Percentiles rank a stretch among this genome's conserved stretches.
phyloP scores from a whole-genome alignment of 2,888 invertebrate species.

The Helicoverpa assulta region DNA sequence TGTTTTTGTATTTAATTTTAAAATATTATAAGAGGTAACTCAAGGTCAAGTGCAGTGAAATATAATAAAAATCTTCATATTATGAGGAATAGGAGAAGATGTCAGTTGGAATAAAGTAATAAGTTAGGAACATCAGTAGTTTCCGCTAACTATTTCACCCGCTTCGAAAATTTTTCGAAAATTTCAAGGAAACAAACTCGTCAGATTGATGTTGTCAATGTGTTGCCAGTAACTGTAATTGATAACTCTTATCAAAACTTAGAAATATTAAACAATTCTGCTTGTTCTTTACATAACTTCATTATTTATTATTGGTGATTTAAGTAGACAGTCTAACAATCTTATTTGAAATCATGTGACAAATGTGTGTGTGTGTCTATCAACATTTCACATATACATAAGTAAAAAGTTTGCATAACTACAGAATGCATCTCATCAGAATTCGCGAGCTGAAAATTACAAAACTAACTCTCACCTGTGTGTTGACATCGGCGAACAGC shows the following conservation, averaged over 20 bases:
- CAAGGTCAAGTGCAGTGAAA: constrained; percentile 34
- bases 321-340: not conserved
- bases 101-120: not conserved
- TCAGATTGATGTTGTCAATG: too few relatives aligned
- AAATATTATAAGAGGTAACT: constrained; percentile 4
- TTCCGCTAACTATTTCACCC: too few relatives aligned
- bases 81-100: constrained; percentile 19
- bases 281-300: too few relatives aligned
- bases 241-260: too few relatives aligned
- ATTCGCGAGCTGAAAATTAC: constrained; percentile 24
- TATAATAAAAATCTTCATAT: constrained; percentile 31
- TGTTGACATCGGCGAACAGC: constrained; percentile 65
- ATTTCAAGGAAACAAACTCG: too few relatives aligned
- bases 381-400: not conserved
- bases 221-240: too few relatives aligned
- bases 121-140: too few relatives aligned
- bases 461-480: constrained; percentile 71
- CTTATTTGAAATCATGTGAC: too few relatives aligned
- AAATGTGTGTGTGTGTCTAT: too few relatives aligned
- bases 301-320: too few relatives aligned
- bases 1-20: constrained; percentile 13
- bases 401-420: not conserved
- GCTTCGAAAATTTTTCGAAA: too few relatives aligned
- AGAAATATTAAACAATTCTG: too few relatives aligned
- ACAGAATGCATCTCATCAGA: constrained; percentile 1